Evolutionary conservation across 2,888 invertebrate species (phyloP), one percentile per base, ranked within the genome.

Genomic region (Limnephilus auricula): DNA sequence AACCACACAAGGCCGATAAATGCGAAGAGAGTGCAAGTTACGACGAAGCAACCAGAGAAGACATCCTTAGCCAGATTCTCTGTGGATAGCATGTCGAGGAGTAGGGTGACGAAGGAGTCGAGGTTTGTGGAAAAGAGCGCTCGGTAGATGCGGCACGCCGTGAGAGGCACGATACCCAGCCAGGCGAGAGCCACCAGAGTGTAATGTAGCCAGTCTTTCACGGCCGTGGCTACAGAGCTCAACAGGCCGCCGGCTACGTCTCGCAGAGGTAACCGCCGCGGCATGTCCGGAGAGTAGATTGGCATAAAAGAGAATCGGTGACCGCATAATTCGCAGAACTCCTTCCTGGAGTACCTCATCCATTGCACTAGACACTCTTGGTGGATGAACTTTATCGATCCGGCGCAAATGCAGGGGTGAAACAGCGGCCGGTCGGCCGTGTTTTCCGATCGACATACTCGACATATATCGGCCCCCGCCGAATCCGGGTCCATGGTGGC

Each of bases 251-350:
- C 98, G 0, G 99, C 97, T 13, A 99, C 98, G 95, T 99, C 99
- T 93, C 97, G 97, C 50, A 99, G 96, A 0, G 99, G 99, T 94
- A 99, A 96, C 92, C 99, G 97, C 92, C 99, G 97, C n/a, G 99
- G 99, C 99, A 99, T 99, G 95, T 99, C 99, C 45, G 99, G 99
- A n/a, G 99, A 99, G 95, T 99, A 99, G 94, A 99, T 99, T 45
- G 99, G 99, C 94, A 99, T 99, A 94, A 99, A 99, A 5, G 99
- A 99, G 95, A 99, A 99, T 92, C 99, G 97, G 95, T 99, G 98
- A 93, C 99, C 99, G 95, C 99, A 99, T 93, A 99, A 95, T 95
- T 99, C 99, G 96, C 99, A 99, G 94, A 99, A 99, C 95, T 99
- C 99, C 95, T 99, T 99, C 93, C 99, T 97, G 93, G 99, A 99